Percentiles rank a stretch among this genome's conserved stretches.
Conservation (phyloP, 2,888 invertebrate genomes). For the Acrobeloides nanus region DNA sequence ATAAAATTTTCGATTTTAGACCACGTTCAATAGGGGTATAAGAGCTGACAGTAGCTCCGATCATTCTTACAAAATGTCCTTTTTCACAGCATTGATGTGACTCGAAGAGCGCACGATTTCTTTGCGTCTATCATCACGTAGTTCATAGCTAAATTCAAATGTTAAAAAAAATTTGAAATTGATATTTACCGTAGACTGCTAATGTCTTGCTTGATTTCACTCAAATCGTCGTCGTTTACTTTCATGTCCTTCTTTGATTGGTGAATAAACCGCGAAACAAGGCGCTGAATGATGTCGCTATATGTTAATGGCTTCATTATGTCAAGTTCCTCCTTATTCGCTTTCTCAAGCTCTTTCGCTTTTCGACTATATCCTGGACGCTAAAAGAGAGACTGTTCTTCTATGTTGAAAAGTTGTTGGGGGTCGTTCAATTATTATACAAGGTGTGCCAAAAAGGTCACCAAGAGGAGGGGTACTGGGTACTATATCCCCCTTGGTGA, state of each 20-base stretch:
- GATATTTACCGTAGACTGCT: slow-evolving; percentile 58
- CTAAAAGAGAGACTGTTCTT: too few relatives aligned
- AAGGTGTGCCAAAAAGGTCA: too few relatives aligned
- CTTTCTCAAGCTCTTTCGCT: slow-evolving; percentile 17
- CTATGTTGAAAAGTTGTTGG: too few relatives aligned
- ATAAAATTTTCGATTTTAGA: too few relatives aligned
- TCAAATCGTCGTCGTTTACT: slow-evolving; percentile 61
- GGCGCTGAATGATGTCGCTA: slow-evolving; percentile 58
- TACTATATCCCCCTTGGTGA: too few relatives aligned
- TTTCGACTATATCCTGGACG: slow-evolving; percentile 46
- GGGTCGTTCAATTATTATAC: too few relatives aligned
- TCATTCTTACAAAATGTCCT: slow-evolving; percentile 55
- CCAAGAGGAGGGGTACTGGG: too few relatives aligned
- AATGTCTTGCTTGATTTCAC: slow-evolving; percentile 62
- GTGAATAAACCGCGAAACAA: slow-evolving; percentile 59
- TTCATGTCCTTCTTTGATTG: slow-evolving; percentile 59
- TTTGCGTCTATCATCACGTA: slow-evolving; percentile 59
- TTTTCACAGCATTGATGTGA: slow-evolving; percentile 58
- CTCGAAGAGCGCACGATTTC: slow-evolving; percentile 57
- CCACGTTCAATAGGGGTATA: too few relatives aligned
- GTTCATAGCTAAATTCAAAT: slow-evolving; percentile 57
- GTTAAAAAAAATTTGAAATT: slow-evolving; percentile 1
- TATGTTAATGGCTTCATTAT: slow-evolving; percentile 42
- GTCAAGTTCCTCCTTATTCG: slow-evolving; percentile 26
- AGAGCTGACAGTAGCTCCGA: too few relatives aligned